phyloP scores from a whole-genome alignment of 2,888 invertebrate species.

The Amphipyra tragopoginis region DNA sequence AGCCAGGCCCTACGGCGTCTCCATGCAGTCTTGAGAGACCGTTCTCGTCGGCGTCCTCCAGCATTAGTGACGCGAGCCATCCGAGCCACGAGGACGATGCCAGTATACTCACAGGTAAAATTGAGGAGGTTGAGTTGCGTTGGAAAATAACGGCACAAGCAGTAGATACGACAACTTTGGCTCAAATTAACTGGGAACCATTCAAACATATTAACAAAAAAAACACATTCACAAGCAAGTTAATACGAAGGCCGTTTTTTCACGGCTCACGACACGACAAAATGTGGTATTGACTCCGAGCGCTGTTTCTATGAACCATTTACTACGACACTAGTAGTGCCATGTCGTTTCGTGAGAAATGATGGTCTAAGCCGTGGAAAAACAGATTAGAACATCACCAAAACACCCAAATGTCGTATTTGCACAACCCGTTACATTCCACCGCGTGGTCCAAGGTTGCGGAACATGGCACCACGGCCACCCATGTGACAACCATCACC shows the following conservation, averaged over 20 bases:
- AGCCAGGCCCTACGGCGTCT: conserved; percentile 92
- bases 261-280: too few species aligned
- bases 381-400: not conserved
- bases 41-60: conserved; percentile 97
- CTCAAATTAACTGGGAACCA: not conserved
- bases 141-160: conserved; percentile 27
- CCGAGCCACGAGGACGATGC: conserved; percentile 94
- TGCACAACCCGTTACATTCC: conserved; percentile 45
- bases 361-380: too few species aligned
- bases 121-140: conserved; percentile 23
- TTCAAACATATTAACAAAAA: too few species aligned
- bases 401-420: conserved; percentile 21
- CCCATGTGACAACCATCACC: conserved; percentile 86
- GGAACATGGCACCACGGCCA: conserved; percentile 54
- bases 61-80: conserved; percentile 93
- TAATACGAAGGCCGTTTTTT: too few species aligned
- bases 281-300: too few species aligned
- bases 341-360: too few species aligned
- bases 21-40: conserved; percentile 94
- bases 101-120: conserved; percentile 96
- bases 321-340: not conserved
- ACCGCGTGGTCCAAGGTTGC: conserved; percentile 46
- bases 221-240: too few species aligned
- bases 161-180: conserved; percentile 29
- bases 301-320: not conserved